Percentiles rank a stretch among this genome's conserved stretches.
Evolutionary conservation across 1,140 invertebrate species (phyloP).

Genomic region (Globodera ellingtonae): DNA sequence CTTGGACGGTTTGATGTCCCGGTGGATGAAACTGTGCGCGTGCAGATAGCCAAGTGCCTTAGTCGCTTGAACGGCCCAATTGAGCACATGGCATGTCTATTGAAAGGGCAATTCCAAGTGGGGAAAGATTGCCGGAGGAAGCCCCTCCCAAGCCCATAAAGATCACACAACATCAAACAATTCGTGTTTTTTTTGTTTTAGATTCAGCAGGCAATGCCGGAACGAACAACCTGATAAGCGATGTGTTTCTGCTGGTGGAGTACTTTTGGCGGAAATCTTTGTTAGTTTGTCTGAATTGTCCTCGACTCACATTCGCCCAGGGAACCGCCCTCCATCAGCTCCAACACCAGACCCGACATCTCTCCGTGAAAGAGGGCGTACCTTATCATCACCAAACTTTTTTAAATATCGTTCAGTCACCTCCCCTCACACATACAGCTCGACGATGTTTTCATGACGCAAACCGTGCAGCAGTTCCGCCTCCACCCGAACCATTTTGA

Average conservation of each 20-base stretch:
- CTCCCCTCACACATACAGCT: slow-evolving; percentile 3
- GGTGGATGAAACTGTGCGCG: slow-evolving; percentile 35
- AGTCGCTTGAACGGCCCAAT: slow-evolving; percentile 48
- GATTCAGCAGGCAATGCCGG: neutral
- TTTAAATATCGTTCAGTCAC: neutral
- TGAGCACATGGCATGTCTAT: slow-evolving; percentile 43
- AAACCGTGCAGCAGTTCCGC: slow-evolving; percentile 33
- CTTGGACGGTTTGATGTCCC: slow-evolving; percentile 72
- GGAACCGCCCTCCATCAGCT: slow-evolving; percentile 54
- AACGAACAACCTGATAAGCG: slow-evolving; percentile 35
- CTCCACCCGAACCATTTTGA: slow-evolving; percentile 37
- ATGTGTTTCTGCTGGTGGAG: slow-evolving; percentile 45
- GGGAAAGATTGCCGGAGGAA: no score
- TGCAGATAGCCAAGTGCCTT: slow-evolving; percentile 45
- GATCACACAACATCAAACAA: neutral
- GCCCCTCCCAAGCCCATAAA: no score
- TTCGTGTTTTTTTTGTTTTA: neutral
- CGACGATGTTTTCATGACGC: slow-evolving; percentile 50
- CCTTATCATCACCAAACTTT: neutral
- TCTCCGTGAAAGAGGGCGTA: slow-evolving; percentile 51
- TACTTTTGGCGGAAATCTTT: slow-evolving; percentile 30
- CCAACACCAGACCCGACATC: slow-evolving; percentile 42
- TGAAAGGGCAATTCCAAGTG: no score
- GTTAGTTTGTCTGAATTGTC: neutral
- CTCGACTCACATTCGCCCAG: slow-evolving; percentile 43